A percentile compares a stretch with the other conserved stretches of the same genome.
Evolutionary conservation across 1,140 invertebrate genomes (phyloP).

Genomic region (Drosophila arawakana): DNA sequence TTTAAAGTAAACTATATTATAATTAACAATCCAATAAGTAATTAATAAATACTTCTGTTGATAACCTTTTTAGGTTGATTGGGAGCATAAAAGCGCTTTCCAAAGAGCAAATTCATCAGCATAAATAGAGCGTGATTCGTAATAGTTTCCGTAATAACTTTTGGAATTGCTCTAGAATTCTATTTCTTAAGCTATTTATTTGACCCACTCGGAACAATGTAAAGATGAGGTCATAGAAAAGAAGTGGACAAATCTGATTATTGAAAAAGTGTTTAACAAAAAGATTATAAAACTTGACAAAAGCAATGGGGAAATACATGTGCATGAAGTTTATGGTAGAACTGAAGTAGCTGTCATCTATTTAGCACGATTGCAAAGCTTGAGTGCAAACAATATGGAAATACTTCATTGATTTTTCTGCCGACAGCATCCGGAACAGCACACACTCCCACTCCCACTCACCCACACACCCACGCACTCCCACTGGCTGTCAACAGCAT

Average conservation of each 20-base stretch:
- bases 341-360: background rate
- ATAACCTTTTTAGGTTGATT: too few species aligned
- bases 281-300: slow-evolving; percentile 3
- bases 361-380: slow-evolving; percentile 23
- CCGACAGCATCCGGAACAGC: slow-evolving; percentile 4
- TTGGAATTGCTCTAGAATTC: slow-evolving; percentile 2
- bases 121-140: slow-evolving; percentile 2
- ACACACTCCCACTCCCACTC: background rate
- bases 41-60: too few species aligned
- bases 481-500: slow-evolving; percentile 12
- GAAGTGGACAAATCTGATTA: background rate
- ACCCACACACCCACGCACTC: background rate
- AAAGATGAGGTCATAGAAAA: too few species aligned
- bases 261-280: background rate
- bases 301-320: background rate
- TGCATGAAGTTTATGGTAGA: background rate
- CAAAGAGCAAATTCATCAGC: background rate
- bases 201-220: background rate
- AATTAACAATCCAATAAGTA: too few species aligned
- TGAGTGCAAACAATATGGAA: slow-evolving; percentile 57
- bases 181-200: background rate
- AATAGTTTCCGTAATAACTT: background rate
- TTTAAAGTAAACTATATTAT: too few species aligned
- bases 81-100: background rate
- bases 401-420: slow-evolving; percentile 66